Base-by-base conservation (phyloP, 2,113 vertebrate species). In the Tretioscincus oriximinensis region DNA sequence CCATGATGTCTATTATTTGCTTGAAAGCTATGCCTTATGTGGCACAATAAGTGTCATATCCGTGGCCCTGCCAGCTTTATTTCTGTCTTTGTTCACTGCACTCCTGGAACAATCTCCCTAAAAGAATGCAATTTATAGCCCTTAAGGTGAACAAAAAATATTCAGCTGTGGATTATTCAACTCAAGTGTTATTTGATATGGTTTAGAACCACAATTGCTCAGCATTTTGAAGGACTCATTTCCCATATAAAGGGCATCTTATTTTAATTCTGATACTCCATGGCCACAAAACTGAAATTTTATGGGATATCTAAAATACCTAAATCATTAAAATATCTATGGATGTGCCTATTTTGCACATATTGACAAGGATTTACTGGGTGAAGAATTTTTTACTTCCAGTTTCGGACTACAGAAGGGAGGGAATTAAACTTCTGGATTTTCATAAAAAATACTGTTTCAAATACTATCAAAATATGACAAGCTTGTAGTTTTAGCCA, bases 171-270 rank as follows among this genome's bases (percentile, higher is more conserved):
- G 54, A 58, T 58, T 58, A 58, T 58, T 58, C 51, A 58, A 11
- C 51, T 70, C 66, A 16, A 69, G 51, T 21, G 24, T 60, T 67
- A 60, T 18, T 21, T 54, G 11, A 60, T 10, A 41, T 26, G 9
- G 24, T 58, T 58, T 58, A 16, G 12, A 58, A 58, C 54, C 54
- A 58, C 18, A 58, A 5, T 14, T 78, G 28, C 16, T 69, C 28
- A 35, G 28, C 14, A 22, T 21, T 35, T 80, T 69, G 74, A 63
- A 85, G 71, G 75, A 82, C 54, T 79, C 78, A 51, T 21, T 68
- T 20, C 76, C 5, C 22, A 35, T 18, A 41, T 61, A 29, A 31
- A 4, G 24, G 14, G 14, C 11, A 61, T 20, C 11, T 24, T 61
- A 22, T 8, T 58, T 58, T 21, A 11, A 28, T 73, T 51, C 18